Conservation (phyloP, 2,888 invertebrate species). For the Trachelus troglodyta region DNA sequence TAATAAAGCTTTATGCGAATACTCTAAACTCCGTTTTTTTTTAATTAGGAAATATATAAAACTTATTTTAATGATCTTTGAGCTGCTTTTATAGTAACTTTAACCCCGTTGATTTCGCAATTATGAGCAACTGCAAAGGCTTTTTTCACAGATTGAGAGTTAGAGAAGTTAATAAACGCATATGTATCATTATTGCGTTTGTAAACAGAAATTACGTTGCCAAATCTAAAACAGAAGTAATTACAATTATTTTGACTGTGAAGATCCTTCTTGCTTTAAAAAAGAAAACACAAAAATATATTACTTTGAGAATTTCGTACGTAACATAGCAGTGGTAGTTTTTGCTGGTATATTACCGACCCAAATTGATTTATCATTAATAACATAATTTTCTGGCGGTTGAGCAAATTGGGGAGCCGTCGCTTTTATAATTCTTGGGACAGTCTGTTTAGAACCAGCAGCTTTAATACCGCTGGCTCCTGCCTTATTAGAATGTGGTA, state of each 20-base stretch:
- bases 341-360: neutral
- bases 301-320: neutral
- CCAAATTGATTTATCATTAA: neutral
- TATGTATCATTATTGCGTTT: neutral
- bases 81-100: neutral
- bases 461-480: neutral
- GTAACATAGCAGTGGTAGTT: neutral
- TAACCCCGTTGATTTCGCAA: neutral
- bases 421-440: neutral
- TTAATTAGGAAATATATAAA: neutral
- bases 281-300: neutral
- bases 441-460: neutral
- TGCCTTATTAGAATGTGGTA: neutral
- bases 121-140: neutral
- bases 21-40: neutral
- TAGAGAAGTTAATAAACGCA: neutral
- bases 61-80: neutral
- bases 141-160: neutral
- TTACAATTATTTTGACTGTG: neutral
- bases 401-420: neutral
- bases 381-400: neutral
- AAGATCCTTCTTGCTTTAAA: neutral
- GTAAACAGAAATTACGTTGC: neutral
- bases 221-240: constrained; percentile 4
- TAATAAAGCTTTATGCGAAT: neutral